Base-by-base conservation (phyloP, 1,140 invertebrate genomes). In the Drosophila mauritiana region DNA sequence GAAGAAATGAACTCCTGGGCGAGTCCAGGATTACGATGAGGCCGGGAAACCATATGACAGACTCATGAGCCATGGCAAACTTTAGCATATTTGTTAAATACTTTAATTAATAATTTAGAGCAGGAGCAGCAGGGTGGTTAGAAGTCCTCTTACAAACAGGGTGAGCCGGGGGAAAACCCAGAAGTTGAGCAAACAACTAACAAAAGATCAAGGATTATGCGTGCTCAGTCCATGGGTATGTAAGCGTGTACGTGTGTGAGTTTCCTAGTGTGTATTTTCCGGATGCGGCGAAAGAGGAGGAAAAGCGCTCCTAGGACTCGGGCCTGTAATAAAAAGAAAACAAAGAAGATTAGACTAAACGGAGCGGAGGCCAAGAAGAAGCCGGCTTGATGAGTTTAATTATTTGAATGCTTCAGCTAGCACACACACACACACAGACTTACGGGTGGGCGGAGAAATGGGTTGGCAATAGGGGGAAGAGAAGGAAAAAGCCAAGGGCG, bases 121-220 rank as follows among this genome's bases (percentile, higher is more conserved):
- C 61, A 61, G 57, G 63, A 42, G 20, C 13, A 20, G 25, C 12
- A 1, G 69, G 46, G 40, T 11, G 39, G 36, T 45, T 11, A 43
- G 22, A 25, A 61, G 49, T 31, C 20, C 55, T 65, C 53, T 43
- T 55, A 67, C 58, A 61, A 51, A 65, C 54, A 39, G 40, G 36
- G 6, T 11, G 45, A 2, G 37, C 6, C 2, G 42, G 15, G 8
- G 8, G 42, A 20, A 10, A 46, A 27, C 56, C 40, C 73, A 77
- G 56, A 88, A 88, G 79, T 88, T 88, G 79, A 82, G 83, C 76
- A 82, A 86, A 86, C 75, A 86, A 88, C 83, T 79, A 86, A 88
- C 83, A 88, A 86, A 86, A 86, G 83, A 86, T 86, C 82, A 86
- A 86, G 82, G 83, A 86, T 86, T 82, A 88, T 82, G 82, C 83